Conservation (phyloP, 2,113 vertebrate species). For the Mormyrus lacerda region DNA sequence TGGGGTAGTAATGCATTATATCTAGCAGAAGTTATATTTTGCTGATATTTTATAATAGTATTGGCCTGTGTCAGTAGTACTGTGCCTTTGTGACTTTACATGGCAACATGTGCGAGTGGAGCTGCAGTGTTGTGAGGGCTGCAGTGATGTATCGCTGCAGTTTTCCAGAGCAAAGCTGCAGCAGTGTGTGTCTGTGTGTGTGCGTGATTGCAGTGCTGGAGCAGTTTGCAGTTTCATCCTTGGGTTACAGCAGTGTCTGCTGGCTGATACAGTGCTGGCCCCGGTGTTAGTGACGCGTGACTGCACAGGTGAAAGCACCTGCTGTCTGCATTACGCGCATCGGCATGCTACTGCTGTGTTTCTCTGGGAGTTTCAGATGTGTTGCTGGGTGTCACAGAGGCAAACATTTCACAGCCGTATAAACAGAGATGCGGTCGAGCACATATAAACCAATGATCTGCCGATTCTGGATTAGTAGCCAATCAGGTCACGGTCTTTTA, state of each 20-base stretch:
- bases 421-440: neutral
- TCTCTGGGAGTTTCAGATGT: neutral
- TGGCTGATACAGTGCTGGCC: neutral
- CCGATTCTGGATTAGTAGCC: neutral
- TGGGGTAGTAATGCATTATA: neutral
- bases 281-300: neutral
- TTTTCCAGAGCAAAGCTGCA: neutral
- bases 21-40: neutral
- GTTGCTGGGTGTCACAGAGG: neutral
- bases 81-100: neutral
- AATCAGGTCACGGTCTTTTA: neutral
- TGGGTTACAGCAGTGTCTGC: neutral
- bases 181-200: neutral
- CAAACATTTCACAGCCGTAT: conserved; percentile 13
- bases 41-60: neutral
- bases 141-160: no score
- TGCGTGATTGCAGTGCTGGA: neutral
- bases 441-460: neutral
- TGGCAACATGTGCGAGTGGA: neutral
- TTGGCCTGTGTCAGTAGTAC: neutral
- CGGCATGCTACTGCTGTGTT: neutral
- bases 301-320: neutral
- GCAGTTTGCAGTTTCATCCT: neutral
- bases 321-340: neutral
- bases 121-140: neutral